Evolutionary conservation across 2,113 vertebrate genomes (phyloP).

Genomic region (Scophthalmus maximus): DNA sequence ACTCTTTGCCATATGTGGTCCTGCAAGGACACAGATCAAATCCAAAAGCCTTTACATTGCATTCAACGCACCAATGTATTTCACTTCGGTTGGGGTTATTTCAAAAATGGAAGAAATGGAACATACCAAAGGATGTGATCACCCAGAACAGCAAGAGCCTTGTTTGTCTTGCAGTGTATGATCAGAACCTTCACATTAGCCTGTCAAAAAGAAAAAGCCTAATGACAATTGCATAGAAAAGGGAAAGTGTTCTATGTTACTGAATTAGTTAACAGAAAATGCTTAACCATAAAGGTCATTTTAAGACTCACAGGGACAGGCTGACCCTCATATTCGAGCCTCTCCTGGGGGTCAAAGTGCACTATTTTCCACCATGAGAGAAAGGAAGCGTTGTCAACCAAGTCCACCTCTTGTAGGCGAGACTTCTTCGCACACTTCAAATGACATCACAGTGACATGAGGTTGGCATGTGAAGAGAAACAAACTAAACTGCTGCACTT

Average conservation of each 20-base stretch:
- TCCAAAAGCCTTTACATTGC: neutral
- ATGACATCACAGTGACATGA: no score
- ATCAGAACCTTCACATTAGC: conserved; percentile 86
- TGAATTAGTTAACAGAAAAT: neutral
- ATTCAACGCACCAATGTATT: neutral
- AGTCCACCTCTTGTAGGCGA: conserved; percentile 86
- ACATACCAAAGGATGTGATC: conserved; percentile 86
- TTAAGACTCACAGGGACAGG: conserved; percentile 86
- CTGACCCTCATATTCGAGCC: conserved; percentile 88
- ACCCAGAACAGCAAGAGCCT: conserved; percentile 85
- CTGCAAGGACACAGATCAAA: conserved; percentile 76
- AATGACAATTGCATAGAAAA: neutral
- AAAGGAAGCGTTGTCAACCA: conserved; percentile 82
- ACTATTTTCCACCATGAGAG: conserved; percentile 86
- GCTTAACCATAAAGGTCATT: neutral
- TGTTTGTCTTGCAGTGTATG: conserved; percentile 89
- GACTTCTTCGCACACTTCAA: conserved; percentile 83
- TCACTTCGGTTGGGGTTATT: neutral
- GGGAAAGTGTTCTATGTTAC: neutral
- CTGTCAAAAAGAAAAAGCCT: conserved; percentile 70
- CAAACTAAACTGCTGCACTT: no score
- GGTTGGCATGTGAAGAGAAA: no score
- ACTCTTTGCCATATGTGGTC: conserved; percentile 88
- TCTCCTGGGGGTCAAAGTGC: conserved; percentile 88
- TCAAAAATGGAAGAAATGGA: neutral